phyloP scores from a whole-genome alignment of 2,113 vertebrate genomes.

The Ciconia stormi region DNA sequence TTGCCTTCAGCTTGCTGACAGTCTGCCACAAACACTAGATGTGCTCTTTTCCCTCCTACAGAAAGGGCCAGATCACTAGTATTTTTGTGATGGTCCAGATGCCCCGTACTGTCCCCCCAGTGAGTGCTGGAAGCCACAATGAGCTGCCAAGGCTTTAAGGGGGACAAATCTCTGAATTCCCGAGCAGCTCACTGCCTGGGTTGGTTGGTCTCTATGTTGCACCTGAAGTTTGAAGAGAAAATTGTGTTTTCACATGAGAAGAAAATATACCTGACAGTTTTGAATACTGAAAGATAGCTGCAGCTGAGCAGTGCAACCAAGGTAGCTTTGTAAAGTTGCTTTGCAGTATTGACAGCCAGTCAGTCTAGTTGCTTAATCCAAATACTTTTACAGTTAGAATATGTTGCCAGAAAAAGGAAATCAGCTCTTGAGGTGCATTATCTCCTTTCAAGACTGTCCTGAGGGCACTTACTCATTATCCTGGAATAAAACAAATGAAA shows the following conservation, averaged over 20 bases:
- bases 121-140: not conserved
- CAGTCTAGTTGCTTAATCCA: not conserved
- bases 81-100: not conserved
- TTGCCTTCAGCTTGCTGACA: not conserved
- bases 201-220: not conserved
- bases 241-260: conserved; percentile 23
- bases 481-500: conserved; percentile 61
- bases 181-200: not conserved
- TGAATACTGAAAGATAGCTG: not conserved
- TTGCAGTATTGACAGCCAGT: conserved; percentile 50
- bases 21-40: not conserved
- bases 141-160: not conserved
- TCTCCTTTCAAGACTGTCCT: conserved; percentile 52
- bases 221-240: conserved; percentile 26
- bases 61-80: not conserved
- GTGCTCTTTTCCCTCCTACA: not conserved
- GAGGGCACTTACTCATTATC: conserved; percentile 40
- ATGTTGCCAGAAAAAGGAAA: conserved; percentile 23
- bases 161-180: not conserved
- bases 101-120: not conserved
- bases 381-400: not conserved
- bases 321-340: not conserved
- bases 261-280: conserved; percentile 50
- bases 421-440: conserved; percentile 37
- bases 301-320: not conserved